Evolutionary conservation across 2,113 vertebrate species (phyloP).

Genomic region (Zapornia atra): DNA sequence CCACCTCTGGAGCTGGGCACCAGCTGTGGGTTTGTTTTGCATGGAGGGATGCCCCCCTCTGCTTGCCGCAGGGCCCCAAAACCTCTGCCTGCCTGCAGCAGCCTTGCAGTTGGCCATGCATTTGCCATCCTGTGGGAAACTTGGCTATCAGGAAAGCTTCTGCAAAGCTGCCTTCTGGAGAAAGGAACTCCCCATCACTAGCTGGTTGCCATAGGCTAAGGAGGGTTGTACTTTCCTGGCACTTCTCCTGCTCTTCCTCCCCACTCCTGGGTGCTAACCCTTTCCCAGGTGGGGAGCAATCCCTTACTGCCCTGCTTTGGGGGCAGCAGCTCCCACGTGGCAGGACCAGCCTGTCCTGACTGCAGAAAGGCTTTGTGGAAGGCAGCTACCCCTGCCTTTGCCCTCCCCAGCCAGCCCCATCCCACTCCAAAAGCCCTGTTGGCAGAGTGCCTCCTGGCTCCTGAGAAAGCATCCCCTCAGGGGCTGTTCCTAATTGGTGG

Average conservation of each 20-base stretch:
- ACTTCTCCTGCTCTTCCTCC: background rate
- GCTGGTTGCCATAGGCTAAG: background rate
- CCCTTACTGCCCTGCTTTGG: background rate
- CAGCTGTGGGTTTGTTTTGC: background rate
- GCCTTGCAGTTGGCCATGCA: fast-evolving
- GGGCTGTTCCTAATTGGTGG: slow-evolving; percentile 65
- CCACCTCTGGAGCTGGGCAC: background rate
- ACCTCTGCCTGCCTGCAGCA: background rate
- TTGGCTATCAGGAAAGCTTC: background rate
- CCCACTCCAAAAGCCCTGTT: background rate
- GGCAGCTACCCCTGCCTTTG: background rate
- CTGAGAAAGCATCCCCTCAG: slow-evolving; percentile 6
- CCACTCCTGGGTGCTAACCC: background rate
- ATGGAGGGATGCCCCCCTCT: background rate
- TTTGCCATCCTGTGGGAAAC: background rate
- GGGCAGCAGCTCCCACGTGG: background rate
- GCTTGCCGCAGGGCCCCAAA: background rate
- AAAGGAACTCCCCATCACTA: background rate
- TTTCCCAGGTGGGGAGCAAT: background rate
- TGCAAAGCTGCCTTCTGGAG: background rate
- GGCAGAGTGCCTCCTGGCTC: slow-evolving; percentile 57
- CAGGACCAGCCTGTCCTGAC: background rate
- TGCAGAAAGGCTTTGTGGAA: background rate
- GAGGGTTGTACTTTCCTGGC: fast-evolving
- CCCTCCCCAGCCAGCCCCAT: background rate